A percentile compares a stretch with the other conserved stretches of the same genome.
Conservation (phyloP, 2,113 vertebrate species). For the Microtus oregoni region DNA sequence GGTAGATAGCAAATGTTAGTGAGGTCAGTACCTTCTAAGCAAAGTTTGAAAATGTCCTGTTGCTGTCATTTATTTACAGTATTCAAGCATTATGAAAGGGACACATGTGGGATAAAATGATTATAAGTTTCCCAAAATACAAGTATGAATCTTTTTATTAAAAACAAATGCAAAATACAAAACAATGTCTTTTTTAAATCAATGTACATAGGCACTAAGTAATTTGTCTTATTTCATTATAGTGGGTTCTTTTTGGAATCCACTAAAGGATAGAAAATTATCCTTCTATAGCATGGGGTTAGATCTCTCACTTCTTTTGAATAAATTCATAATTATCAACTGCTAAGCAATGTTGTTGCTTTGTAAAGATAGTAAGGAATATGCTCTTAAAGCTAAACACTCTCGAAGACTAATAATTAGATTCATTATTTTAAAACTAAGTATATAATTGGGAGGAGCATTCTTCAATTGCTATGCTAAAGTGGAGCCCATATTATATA, state of each 20-base stretch:
- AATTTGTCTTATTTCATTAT: constrained; percentile 3
- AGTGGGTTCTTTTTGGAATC: not conserved
- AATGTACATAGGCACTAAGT: not conserved
- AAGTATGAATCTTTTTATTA: not conserved
- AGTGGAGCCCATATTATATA: too few relatives aligned
- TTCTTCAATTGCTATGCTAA: not conserved
- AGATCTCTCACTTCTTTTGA: not conserved
- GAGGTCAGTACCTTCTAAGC: not conserved
- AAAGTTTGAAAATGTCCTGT: not conserved
- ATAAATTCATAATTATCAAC: not conserved
- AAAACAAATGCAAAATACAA: not conserved
- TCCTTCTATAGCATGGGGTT: not conserved
- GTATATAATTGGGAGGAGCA: not conserved
- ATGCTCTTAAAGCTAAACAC: not conserved
- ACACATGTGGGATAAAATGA: not conserved
- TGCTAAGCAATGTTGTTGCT: not conserved
- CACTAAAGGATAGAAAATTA: not conserved
- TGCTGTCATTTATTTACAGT: not conserved
- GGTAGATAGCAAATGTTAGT: not conserved
- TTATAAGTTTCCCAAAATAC: not conserved
- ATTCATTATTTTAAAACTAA: constrained; percentile 33
- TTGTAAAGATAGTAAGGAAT: not conserved
- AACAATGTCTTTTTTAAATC: not conserved
- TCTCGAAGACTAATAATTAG: not conserved
- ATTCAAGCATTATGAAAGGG: not conserved